Conservation (phyloP, 2,888 invertebrate genomes). For the Morinoia aosen region DNA sequence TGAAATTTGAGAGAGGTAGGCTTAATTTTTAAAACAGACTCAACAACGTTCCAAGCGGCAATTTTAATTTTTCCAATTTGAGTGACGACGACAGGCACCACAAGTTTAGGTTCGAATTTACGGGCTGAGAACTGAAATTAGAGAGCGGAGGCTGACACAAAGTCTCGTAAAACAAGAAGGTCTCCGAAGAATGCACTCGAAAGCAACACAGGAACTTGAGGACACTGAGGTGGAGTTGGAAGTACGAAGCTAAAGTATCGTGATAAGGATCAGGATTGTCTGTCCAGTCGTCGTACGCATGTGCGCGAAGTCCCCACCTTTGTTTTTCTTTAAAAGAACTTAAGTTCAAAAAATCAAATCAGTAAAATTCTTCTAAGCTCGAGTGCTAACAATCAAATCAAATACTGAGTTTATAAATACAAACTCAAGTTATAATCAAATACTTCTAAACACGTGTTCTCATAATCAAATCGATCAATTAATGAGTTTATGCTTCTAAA, state of each 20-base stretch:
- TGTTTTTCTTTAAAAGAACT: not conserved
- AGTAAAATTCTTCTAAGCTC: too few relatives aligned
- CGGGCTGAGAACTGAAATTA: not conserved
- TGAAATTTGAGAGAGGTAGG: not conserved
- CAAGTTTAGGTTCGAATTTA: not conserved
- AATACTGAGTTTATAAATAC: too few relatives aligned
- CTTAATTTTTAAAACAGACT: too few relatives aligned
- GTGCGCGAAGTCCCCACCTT: not conserved
- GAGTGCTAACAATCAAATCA: too few relatives aligned
- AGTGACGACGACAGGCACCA: not conserved
- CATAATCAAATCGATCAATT: too few relatives aligned
- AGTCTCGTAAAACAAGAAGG: not conserved
- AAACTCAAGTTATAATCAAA: too few relatives aligned
- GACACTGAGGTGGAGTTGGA: not conserved
- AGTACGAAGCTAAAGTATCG: slow-evolving; percentile 28
- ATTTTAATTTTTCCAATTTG: too few relatives aligned
- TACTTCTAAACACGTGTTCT: too few relatives aligned
- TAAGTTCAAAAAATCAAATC: too few relatives aligned
- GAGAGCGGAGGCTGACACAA: not conserved
- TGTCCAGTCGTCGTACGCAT: not conserved
- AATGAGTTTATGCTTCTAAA: too few relatives aligned
- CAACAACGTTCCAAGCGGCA: too few relatives aligned
- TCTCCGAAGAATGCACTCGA: not conserved
- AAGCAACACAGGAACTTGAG: not conserved
- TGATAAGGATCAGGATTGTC: not conserved